phyloP scores from a whole-genome alignment of 2,888 invertebrate genomes.

The Prosapia bicincta region DNA sequence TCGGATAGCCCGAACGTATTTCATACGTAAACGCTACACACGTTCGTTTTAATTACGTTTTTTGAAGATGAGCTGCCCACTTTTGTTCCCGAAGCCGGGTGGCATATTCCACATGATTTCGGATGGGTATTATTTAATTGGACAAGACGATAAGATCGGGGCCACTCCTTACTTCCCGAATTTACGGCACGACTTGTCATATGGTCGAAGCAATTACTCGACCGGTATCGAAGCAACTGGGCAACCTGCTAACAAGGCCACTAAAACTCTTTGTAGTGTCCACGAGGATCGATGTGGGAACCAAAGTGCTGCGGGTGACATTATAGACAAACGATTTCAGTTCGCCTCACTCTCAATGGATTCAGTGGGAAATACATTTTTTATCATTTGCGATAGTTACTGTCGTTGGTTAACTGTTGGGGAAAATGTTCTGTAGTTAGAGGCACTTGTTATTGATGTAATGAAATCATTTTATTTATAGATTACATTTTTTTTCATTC shows the following conservation, averaged over 20 bases:
- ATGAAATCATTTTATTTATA: no score
- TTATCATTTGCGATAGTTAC: not conserved
- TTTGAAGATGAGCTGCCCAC: not conserved
- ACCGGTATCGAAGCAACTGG: not conserved
- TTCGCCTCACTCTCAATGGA: not conserved
- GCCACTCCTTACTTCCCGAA: not conserved
- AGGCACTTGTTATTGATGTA: no score
- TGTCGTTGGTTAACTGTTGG: not conserved
- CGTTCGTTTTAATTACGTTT: not conserved
- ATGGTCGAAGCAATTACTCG: not conserved
- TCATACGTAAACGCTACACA: not conserved
- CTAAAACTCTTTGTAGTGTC: conserved; percentile 2
- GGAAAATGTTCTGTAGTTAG: no score
- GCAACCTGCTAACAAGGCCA: not conserved
- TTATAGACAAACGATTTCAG: not conserved
- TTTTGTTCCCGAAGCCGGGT: not conserved
- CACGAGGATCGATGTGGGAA: not conserved
- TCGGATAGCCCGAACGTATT: not conserved
- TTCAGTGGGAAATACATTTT: not conserved
- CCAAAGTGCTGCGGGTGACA: not conserved
- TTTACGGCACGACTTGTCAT: not conserved
- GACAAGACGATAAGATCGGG: not conserved
- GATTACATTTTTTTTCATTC: no score
- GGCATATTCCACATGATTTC: not conserved
- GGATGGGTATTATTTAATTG: not conserved